Conservation (phyloP, 1,140 invertebrate genomes). For the Ladona fulva region DNA sequence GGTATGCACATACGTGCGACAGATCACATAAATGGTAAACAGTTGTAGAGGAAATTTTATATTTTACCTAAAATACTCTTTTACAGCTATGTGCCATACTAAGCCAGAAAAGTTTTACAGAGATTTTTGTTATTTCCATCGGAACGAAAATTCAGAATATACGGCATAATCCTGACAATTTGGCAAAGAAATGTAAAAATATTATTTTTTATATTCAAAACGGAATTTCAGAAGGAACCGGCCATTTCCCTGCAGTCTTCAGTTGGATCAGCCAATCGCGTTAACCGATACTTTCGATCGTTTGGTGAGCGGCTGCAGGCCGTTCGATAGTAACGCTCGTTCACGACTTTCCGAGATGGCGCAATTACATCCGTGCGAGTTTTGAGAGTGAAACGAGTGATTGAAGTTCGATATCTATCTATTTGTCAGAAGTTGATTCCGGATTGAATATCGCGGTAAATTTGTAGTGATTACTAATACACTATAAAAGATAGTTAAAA, state of each 20-base stretch:
- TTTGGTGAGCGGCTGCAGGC: background rate
- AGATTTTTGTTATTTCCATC: too few relatives aligned
- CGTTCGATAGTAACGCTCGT: constrained; percentile 3
- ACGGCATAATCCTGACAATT: too few relatives aligned
- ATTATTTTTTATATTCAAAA: too few relatives aligned
- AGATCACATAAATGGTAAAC: too few relatives aligned
- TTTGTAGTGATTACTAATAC: background rate
- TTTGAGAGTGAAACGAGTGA: background rate
- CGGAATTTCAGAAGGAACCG: too few relatives aligned
- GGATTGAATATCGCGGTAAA: constrained; percentile 9
- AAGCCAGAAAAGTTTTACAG: too few relatives aligned
- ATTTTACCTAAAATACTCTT: too few relatives aligned
- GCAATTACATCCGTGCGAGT: background rate
- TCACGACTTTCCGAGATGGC: background rate
- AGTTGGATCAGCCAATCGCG: background rate
- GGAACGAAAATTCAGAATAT: too few relatives aligned
- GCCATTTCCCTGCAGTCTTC: background rate
- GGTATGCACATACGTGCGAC: too few relatives aligned
- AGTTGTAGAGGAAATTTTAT: too few relatives aligned
- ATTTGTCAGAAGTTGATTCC: constrained; percentile 10
- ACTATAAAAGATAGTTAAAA: background rate
- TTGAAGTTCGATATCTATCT: constrained; percentile 10
- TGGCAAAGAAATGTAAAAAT: too few relatives aligned
- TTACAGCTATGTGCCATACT: too few relatives aligned
- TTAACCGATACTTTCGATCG: background rate